These are phyloP conservation scores for Drosophila busckii DNA, from an alignment of 1,140 invertebrate species.

Conservation along the genomic window DNA sequence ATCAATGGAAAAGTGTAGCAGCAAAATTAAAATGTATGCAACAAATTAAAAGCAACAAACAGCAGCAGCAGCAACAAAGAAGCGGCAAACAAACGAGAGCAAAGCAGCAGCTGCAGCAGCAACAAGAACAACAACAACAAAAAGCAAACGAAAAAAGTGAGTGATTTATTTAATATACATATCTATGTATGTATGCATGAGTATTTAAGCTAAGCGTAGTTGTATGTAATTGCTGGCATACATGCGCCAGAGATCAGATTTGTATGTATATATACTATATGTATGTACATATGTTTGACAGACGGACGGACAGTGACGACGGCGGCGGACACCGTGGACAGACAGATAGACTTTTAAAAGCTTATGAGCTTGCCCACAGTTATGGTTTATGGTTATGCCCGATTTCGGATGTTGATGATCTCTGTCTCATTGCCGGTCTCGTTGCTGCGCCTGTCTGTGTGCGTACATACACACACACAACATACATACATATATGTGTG, in stretches of 20 bases:
- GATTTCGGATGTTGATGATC: conserved; percentile 47
- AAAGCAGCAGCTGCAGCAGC: conserved; percentile 8
- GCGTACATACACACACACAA: conserved; percentile 2
- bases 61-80: conserved; percentile 10
- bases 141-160: conserved; percentile 49
- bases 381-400: conserved; percentile 51
- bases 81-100: conserved; percentile 41
- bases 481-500: too few species aligned
- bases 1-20: conserved; percentile 12
- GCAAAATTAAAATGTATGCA: conserved; percentile 21
- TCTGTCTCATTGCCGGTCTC: conserved; percentile 7
- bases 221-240: too few species aligned
- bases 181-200: not conserved
- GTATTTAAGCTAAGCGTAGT: too few species aligned
- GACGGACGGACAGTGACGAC: not conserved
- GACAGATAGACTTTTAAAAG: conserved; percentile 2
- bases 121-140: conserved; percentile 40
- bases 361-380: conserved; percentile 30
- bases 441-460: not conserved
- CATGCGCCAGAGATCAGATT: too few species aligned
- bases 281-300: not conserved
- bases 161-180: conserved; percentile 48
- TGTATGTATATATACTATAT: conserved; percentile 11
- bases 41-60: conserved; percentile 20
- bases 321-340: not conserved